Evolutionary conservation across 2,888 invertebrate genomes (phyloP).

Genomic region (Belgica antarctica): DNA sequence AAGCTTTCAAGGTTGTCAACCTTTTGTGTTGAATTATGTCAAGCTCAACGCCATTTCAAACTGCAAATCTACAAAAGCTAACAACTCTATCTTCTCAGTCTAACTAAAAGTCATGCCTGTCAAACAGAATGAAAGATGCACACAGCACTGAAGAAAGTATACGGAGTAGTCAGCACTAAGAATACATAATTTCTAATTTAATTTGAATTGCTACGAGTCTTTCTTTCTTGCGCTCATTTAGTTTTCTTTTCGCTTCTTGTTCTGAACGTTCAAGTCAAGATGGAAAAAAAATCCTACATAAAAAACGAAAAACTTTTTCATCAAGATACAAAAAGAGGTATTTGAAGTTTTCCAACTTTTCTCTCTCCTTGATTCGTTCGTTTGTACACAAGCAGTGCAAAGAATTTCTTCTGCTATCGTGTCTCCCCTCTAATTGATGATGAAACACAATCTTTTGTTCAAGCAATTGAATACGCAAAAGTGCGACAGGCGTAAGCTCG

Average conservation of each 20-base stretch:
- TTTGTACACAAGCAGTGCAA: background rate
- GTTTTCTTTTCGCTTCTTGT: conserved; percentile 1
- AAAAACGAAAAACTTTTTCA: background rate
- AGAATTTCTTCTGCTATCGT: background rate
- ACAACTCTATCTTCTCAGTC: too few relatives aligned
- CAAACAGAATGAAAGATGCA: too few relatives aligned
- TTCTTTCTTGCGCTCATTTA: conserved; percentile 30
- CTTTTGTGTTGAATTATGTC: too few relatives aligned
- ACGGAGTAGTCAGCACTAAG: conserved; percentile 22
- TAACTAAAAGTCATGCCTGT: conserved; percentile 9
- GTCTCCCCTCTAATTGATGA: conserved; percentile 41
- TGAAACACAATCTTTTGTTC: conserved; percentile 27
- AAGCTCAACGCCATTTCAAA: too few relatives aligned
- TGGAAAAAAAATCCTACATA: background rate
- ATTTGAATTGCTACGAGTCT: conserved; percentile 40
- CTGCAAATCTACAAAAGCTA: too few relatives aligned
- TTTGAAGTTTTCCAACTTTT: background rate
- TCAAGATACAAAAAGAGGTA: background rate
- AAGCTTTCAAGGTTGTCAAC: too few relatives aligned
- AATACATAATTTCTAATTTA: conserved; percentile 44
- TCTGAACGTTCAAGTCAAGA: background rate
- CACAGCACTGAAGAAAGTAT: background rate
- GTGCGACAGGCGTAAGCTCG: conserved; percentile 14
- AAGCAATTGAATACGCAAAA: conserved; percentile 32
- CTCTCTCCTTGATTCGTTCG: background rate